Evolutionary conservation across 2,113 vertebrate species (phyloP).

Genomic region (Macquaria australasica): DNA sequence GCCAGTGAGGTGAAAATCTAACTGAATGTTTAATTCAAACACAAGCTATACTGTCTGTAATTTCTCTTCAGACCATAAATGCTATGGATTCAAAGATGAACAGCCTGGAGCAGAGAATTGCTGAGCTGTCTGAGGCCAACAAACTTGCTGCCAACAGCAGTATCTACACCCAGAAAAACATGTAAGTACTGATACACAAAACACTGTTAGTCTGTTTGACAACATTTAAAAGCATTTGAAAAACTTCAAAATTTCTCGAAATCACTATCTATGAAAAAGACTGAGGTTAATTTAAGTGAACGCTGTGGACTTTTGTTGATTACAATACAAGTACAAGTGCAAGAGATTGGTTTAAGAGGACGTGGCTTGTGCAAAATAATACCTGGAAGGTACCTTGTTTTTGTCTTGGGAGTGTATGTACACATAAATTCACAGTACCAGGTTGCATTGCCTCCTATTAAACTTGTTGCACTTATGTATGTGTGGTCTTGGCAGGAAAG

Average conservation of each 20-base stretch:
- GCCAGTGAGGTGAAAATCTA: neutral
- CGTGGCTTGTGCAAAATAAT: neutral
- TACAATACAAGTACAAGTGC: neutral
- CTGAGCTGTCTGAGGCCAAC: constrained; percentile 97
- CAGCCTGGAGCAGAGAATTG: constrained; percentile 97
- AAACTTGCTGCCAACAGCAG: constrained; percentile 99
- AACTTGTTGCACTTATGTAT: constrained; percentile 12
- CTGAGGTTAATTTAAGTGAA: neutral
- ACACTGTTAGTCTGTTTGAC: neutral
- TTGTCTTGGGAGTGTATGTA: neutral
- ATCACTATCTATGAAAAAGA: neutral
- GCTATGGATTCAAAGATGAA: constrained; percentile 99
- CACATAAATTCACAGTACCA: neutral
- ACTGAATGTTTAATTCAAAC: constrained; percentile 16
- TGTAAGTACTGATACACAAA: constrained; percentile 86
- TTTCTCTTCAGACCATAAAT: constrained; percentile 92
- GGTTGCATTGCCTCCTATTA: constrained; percentile 3
- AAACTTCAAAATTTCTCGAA: neutral
- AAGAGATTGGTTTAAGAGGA: neutral
- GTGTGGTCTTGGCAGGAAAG: constrained; percentile 89
- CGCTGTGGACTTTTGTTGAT: neutral
- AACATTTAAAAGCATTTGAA: neutral
- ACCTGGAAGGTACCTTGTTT: neutral
- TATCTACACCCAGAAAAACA: constrained; percentile 98
- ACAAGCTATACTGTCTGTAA: neutral